Base-by-base conservation (phyloP, 1,140 invertebrate species). In the Subanguina moxae region DNA sequence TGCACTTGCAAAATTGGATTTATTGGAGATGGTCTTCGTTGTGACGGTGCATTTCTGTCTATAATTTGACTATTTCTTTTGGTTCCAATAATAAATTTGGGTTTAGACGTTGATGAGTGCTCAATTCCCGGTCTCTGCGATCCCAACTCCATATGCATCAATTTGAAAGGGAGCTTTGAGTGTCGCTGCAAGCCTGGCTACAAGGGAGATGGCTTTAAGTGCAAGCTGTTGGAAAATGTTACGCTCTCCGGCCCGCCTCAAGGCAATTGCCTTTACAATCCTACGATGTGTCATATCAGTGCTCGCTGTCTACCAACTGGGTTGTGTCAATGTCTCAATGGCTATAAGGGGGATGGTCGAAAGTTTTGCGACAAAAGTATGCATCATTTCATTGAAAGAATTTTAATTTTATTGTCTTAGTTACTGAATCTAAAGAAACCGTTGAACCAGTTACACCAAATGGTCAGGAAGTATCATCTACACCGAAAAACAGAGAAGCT, bases 131-230 rank as follows among this genome's bases (percentile, higher is more conserved):
- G 91, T 75, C 91, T 93, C 78, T 96, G 93, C 86, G 91, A 94
- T 86, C 91, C 93, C 78, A 94, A 95, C 86, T 91, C 92, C 65
- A 91, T 92, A 83, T 96, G 93, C 86, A 94, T 91, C 74, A 96
- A 96, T 86, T 93, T 91, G 68, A 87, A 94, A 73, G 93, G 93
- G 76, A 91, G 91, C 84, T 96, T 91, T 86, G 90, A 91, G 84
- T 96, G 93, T 86, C 90, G 90, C 76, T 95, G 93, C 85, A 93
- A 90, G 84, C 91, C 92, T 68, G 93, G 93, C 76, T 95, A 94
- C 85, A 87, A 87, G 80, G 93, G 93, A 77, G 90, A 94, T 84
- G 93, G 93, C 74, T 77, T 77, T 57, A 75, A 70, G 43, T 76
- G 75, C 56, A 65, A 61, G 19, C 13, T 21, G n/a, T 21, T 8